These are phyloP conservation scores for Asobara japonica DNA, from an alignment of 1,140 invertebrate species.

Conservation along the genomic window DNA sequence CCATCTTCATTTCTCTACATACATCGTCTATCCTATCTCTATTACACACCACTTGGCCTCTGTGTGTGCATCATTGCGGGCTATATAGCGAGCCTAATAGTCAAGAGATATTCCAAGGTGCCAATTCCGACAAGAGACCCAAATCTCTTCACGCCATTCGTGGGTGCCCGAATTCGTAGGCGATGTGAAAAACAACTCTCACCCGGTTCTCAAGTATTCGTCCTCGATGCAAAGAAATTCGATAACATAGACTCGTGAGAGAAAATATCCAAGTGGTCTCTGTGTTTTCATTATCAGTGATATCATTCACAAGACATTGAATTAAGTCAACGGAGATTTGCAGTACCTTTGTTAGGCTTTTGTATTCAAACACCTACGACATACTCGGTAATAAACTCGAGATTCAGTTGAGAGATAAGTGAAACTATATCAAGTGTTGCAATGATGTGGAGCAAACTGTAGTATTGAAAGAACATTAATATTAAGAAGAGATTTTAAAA, in stretches of 20 bases:
- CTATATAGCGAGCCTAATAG: constrained; percentile 67
- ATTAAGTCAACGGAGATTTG: background rate
- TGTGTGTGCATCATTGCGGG: constrained; percentile 73
- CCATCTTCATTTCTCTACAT: constrained; percentile 53
- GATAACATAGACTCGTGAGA: background rate
- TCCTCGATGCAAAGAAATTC: constrained; percentile 42
- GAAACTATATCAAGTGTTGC: background rate
- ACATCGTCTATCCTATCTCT: constrained; percentile 79
- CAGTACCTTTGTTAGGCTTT: background rate
- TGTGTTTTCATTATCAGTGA: background rate
- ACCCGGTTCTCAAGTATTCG: constrained; percentile 47
- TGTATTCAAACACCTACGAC: background rate
- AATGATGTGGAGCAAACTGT: background rate
- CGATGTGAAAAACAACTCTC: constrained; percentile 31
- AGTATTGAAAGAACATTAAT: background rate
- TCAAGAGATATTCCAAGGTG: constrained; percentile 45
- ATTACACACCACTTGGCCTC: constrained; percentile 79
- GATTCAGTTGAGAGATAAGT: background rate
- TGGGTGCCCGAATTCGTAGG: constrained; percentile 66
- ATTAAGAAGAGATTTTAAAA: too few relatives aligned
- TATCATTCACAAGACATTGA: constrained; percentile 10
- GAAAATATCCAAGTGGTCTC: background rate
- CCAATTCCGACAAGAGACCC: constrained; percentile 64
- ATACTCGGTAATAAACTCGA: background rate
- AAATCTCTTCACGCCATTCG: constrained; percentile 73